phyloP scores from a whole-genome alignment of 2,113 vertebrate genomes.

The Dipodomys merriami region DNA sequence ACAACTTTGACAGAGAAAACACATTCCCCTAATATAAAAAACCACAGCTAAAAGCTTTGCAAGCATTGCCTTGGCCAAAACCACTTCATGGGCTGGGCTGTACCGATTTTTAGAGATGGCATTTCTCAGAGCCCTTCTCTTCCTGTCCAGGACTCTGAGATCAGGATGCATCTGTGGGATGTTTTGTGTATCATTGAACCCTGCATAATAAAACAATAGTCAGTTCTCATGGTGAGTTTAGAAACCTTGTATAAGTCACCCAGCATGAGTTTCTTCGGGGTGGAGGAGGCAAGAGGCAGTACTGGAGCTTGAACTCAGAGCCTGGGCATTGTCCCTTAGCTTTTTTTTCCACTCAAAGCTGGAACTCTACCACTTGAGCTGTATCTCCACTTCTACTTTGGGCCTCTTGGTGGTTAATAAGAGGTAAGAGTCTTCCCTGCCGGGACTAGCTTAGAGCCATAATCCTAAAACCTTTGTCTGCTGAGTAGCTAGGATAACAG shows the following conservation, averaged over 20 bases:
- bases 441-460: no score
- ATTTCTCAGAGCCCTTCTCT: neutral
- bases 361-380: no score
- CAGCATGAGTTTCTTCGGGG: neutral
- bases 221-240: neutral
- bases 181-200: neutral
- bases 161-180: neutral
- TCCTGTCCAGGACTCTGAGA: neutral
- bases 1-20: conserved; percentile 10
- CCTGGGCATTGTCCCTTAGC: no score
- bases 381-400: no score
- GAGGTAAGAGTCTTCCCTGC: no score
- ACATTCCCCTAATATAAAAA: neutral
- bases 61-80: neutral
- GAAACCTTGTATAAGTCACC: neutral
- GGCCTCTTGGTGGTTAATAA: no score
- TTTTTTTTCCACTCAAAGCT: no score
- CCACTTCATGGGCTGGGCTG: neutral
- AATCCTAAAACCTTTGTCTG: no score
- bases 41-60: neutral
- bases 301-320: no score
- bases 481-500: no score
- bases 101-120: neutral
- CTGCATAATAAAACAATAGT: neutral
- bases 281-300: no score